Base-by-base conservation (phyloP, 1,140 invertebrate genomes). In the Drosophila arawakana region DNA sequence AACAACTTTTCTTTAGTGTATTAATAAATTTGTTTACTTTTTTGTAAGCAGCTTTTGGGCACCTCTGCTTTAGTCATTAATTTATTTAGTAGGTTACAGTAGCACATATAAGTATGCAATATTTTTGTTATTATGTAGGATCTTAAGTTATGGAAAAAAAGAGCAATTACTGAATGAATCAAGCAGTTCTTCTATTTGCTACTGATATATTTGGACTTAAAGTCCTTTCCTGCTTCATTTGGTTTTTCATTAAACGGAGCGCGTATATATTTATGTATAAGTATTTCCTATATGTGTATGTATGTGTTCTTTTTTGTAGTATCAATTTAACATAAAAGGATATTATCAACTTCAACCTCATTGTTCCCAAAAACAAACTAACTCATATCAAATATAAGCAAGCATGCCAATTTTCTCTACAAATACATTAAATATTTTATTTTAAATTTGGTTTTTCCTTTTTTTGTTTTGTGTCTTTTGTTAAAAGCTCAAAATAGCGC, bases 341-440 rank as follows among this genome's bases (percentile, higher is more conserved):
- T 78, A 75, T 73, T 66, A 80, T 83, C 65, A 80, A 86, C 60
- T 18, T 76, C 74, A 76, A 73, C 76, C 83, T 76, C 78, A 80
- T 78, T 78, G 70, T 80, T 65, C 59, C 63, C 83, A 89, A 52
- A 30, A 30, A 30, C 25, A 30, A 30, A 89, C 84, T 88, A 89
- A 88, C 84, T 80, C 84, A 88, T 86, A 80, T 80, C 82, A 84
- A 84, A 84, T 84, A 85, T 66, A 83, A 84, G 81, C 81, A 85
- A 84, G 77, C 78, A 73, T 83, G 54, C 71, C 80, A 82, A 78
- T 80, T 77, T n/a, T 54, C 25, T 66, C 78, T 83, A 78, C 63
- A 80, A 78, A 81, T 54, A 81, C 59, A 67, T 67, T 73, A 65
- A 39, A 65, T 57, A 50, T 67, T 78, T 62, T 55, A 63, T 59